Percentiles rank a stretch among this genome's conserved stretches.
phyloP scores from a whole-genome alignment of 1,140 invertebrate species.

The Apis mellifera region DNA sequence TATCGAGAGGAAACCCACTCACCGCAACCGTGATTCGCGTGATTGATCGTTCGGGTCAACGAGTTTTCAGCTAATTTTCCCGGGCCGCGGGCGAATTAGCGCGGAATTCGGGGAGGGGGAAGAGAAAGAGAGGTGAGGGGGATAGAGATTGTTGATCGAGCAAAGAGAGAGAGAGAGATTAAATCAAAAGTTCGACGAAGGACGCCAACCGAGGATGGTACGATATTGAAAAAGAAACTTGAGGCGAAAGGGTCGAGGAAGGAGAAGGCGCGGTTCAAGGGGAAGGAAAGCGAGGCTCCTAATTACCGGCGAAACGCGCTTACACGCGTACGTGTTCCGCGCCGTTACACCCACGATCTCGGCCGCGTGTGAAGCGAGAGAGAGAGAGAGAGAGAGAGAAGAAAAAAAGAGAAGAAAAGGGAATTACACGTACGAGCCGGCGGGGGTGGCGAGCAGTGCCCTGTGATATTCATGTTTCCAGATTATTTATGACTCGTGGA shows the following conservation, averaged over 20 bases:
- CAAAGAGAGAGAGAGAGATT: not conserved
- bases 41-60: constrained; percentile 17
- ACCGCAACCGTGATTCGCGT: constrained; percentile 17
- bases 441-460: constrained; percentile 29
- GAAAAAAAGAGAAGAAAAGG: not conserved
- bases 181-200: too few species aligned
- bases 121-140: rapidly evolving
- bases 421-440: constrained; percentile 27
- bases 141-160: too few species aligned
- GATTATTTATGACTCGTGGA: constrained; percentile 69
- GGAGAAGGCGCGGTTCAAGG: not conserved
- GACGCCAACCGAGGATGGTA: not conserved
- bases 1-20: not conserved
- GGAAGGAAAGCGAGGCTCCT: constrained; percentile 18
- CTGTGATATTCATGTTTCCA: constrained; percentile 72
- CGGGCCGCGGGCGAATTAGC: constrained; percentile 32
- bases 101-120: not conserved
- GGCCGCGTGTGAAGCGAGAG: constrained; percentile 23
- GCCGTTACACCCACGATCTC: constrained; percentile 12
- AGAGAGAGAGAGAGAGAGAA: too few species aligned
- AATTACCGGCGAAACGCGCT: constrained; percentile 45
- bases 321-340: constrained; percentile 2
- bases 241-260: not conserved
- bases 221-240: too few species aligned
- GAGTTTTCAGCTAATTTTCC: constrained; percentile 15